phyloP scores from a whole-genome alignment of 2,113 vertebrate species.

The Oncorhynchus clarkii region DNA sequence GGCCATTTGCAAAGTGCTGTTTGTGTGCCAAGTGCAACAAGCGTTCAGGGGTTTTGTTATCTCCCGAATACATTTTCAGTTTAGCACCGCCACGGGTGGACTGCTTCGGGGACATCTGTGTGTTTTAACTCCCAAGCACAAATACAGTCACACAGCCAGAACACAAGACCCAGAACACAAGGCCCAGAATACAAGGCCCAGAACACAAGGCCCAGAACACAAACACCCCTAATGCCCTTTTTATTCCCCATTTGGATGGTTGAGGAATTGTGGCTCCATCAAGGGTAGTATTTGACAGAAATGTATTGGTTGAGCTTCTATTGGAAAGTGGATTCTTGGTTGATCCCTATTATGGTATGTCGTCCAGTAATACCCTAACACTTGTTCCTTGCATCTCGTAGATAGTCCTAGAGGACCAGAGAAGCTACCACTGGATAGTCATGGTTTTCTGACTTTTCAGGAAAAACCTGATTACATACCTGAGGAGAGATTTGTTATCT shows the following conservation, averaged over 20 bases:
- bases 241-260: not conserved
- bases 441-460: constrained; percentile 1
- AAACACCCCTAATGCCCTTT: not conserved
- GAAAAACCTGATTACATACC: constrained; percentile 24
- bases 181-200: not conserved
- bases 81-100: not conserved
- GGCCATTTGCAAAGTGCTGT: constrained; percentile 17
- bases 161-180: not conserved
- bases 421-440: not conserved
- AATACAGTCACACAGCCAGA: not conserved
- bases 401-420: too few species aligned
- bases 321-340: not conserved
- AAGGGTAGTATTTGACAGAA: not conserved
- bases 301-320: not conserved
- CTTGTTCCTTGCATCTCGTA: too few species aligned
- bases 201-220: not conserved
- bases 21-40: constrained; percentile 21
- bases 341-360: too few species aligned
- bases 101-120: not conserved
- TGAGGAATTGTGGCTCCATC: not conserved
- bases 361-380: too few species aligned
- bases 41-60: constrained; percentile 4
- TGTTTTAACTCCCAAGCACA: not conserved
- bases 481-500: constrained; percentile 13
- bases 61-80: not conserved